Evolutionary conservation across 2,888 invertebrate species (phyloP), one percentile per base, ranked within the genome.

Genomic region (Cephus nigrinus): DNA sequence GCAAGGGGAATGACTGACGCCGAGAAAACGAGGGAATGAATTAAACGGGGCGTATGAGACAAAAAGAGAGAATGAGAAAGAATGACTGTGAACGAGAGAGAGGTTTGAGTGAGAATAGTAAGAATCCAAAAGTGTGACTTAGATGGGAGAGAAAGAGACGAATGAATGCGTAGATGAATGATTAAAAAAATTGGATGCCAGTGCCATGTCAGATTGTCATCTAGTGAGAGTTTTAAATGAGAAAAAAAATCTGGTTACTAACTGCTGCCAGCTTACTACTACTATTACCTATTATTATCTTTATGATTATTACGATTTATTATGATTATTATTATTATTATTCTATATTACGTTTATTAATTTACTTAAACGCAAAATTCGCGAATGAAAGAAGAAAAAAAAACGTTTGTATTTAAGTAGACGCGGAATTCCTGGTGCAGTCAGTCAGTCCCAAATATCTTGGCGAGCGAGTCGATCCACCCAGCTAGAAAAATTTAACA

Each of bases 191-290:
- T 86, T 85, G 85, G 89, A 88, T 88, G 90, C 82, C 86, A 90
- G 90, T 91, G 90, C 90, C 91, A 91, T 90, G 88, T 89, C 88
- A 87, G 88, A 88, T 88, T 88, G 88, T 90, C 88, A 87, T 86
- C 85, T 88, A 87, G 86, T 84, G 86, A 85, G 84, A 86, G 83
- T 86, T 88, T 86, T 82, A 83, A 84, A 82, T 81, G 81, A 72
- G 74, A 80, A 79, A 76, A 75, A 78, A 69, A 76, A 80, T 87
- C 88, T 89, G 90, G 88, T 90, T 91, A 88, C 88, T 90, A 90
- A 90, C 87, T 89, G 91, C 91, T 91, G 90, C 90, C 90, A 90
- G 89, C 87, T 88, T 90, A 90, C 86, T 88, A 89, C 86, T 89
- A 88, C 84, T 88, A 86, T 82, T 87, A 87, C 83, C 86, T 85